phyloP scores from a whole-genome alignment of 2,797 vertebrate species.

The Chiloscyllium punctatum region DNA sequence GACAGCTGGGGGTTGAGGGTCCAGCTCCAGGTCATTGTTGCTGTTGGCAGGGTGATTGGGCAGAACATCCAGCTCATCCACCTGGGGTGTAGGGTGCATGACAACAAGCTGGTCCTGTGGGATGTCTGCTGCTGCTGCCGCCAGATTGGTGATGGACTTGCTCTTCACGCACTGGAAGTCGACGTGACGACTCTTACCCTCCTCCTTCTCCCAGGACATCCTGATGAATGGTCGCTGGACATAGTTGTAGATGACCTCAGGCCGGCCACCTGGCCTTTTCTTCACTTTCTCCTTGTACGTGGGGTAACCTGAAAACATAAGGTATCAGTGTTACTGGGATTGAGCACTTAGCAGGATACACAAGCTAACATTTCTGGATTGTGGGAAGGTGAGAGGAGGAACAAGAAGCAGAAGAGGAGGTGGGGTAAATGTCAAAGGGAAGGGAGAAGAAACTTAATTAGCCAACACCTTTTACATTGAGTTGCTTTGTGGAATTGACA shows the following conservation, averaged over 20 bases:
- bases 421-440: neutral
- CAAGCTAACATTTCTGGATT: neutral
- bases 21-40: constrained; percentile 76
- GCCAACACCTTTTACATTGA: too few relatives aligned
- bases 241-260: constrained; percentile 96
- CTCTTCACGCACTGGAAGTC: constrained; percentile 97
- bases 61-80: constrained; percentile 90
- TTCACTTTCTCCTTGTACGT: constrained; percentile 98
- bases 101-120: constrained; percentile 92
- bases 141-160: constrained; percentile 93
- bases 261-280: constrained; percentile 85
- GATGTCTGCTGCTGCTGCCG: constrained; percentile 85
- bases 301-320: constrained; percentile 71
- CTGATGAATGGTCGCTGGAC: constrained; percentile 94
- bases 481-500: too few relatives aligned
- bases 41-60: constrained; percentile 73
- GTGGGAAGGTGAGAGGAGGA: neutral
- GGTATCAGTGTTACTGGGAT: neutral
- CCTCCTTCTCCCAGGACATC: constrained; percentile 98
- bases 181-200: constrained; percentile 91
- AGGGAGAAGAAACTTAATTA: neutral
- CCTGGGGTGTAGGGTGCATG: constrained; percentile 86
- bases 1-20: constrained; percentile 77
- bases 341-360: neutral
- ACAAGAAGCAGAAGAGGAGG: neutral